Conservation (phyloP, 1,140 invertebrate species). For the Ceratina calcarata region DNA sequence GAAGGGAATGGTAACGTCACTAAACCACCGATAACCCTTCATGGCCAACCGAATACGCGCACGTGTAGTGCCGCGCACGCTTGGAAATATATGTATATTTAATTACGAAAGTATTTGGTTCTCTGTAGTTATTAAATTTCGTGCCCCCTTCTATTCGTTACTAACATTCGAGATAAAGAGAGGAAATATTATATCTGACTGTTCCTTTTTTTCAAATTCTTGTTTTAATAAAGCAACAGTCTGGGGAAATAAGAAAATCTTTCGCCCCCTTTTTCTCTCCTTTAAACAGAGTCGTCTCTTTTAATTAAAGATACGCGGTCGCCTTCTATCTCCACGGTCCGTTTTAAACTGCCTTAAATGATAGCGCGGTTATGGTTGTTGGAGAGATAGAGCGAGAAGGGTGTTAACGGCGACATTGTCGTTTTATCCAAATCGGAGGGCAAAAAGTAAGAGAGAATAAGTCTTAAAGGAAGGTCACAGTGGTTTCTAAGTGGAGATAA, state of each 20-base stretch:
- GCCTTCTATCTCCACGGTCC: slow-evolving; percentile 68
- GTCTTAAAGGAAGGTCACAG: too few relatives aligned
- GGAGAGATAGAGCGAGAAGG: slow-evolving; percentile 56
- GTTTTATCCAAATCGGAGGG: slow-evolving; percentile 12
- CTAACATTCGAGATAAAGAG: too few relatives aligned
- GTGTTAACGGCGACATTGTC: slow-evolving; percentile 8
- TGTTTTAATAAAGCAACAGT: slow-evolving; percentile 37
- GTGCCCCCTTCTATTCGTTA: too few relatives aligned
- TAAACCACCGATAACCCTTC: too few relatives aligned
- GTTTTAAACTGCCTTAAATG: slow-evolving; percentile 74
- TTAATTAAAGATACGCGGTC: slow-evolving; percentile 79
- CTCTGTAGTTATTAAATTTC: too few relatives aligned
- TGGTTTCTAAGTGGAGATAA: too few relatives aligned
- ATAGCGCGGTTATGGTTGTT: slow-evolving; percentile 75
- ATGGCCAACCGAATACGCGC: too few relatives aligned
- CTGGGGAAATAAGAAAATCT: slow-evolving; percentile 13
- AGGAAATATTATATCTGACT: background rate
- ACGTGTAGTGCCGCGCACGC: background rate
- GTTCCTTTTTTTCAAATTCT: background rate
- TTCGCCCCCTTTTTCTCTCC: slow-evolving; percentile 46
- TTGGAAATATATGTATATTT: background rate
- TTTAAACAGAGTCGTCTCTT: slow-evolving; percentile 57
- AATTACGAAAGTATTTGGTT: background rate
- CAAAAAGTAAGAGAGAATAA: too few relatives aligned
- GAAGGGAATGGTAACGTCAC: too few relatives aligned